Conservation (phyloP, 1,140 invertebrate species). For the Dendrolimus punctatus region DNA sequence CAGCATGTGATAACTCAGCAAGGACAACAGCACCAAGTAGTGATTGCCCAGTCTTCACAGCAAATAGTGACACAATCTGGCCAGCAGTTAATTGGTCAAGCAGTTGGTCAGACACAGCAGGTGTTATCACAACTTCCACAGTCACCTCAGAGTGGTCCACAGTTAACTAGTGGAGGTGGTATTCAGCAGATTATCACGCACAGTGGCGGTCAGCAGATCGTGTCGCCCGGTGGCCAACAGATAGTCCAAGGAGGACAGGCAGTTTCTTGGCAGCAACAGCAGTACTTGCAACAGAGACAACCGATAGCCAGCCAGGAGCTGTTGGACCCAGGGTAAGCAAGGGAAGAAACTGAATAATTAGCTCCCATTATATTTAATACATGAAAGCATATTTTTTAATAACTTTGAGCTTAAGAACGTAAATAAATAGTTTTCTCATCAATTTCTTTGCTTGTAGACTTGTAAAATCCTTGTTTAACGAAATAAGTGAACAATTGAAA, state of each 20-base stretch:
- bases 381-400: neutral
- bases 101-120: slow-evolving; percentile 53
- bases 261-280: slow-evolving; percentile 61
- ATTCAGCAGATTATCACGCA: slow-evolving; percentile 63
- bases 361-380: neutral
- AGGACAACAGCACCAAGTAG: slow-evolving; percentile 60
- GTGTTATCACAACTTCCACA: slow-evolving; percentile 57
- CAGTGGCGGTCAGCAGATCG: slow-evolving; percentile 59
- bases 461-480: too few species aligned
- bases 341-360: too few species aligned
- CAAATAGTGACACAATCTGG: slow-evolving; percentile 58
- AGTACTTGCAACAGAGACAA: slow-evolving; percentile 60
- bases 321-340: slow-evolving; percentile 58
- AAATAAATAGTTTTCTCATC: too few species aligned
- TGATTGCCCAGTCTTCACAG: slow-evolving; percentile 55
- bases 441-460: too few species aligned
- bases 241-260: slow-evolving; percentile 60
- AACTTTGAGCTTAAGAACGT: too few species aligned
- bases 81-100: slow-evolving; percentile 58
- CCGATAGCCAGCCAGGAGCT: slow-evolving; percentile 57
- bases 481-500: too few species aligned
- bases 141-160: slow-evolving; percentile 47
- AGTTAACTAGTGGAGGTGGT: slow-evolving; percentile 33
- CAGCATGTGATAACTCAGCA: slow-evolving; percentile 67
- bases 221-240: slow-evolving; percentile 59